Conservation (phyloP, 1,140 invertebrate genomes). For the Pseudomyrmex cubaensis region DNA sequence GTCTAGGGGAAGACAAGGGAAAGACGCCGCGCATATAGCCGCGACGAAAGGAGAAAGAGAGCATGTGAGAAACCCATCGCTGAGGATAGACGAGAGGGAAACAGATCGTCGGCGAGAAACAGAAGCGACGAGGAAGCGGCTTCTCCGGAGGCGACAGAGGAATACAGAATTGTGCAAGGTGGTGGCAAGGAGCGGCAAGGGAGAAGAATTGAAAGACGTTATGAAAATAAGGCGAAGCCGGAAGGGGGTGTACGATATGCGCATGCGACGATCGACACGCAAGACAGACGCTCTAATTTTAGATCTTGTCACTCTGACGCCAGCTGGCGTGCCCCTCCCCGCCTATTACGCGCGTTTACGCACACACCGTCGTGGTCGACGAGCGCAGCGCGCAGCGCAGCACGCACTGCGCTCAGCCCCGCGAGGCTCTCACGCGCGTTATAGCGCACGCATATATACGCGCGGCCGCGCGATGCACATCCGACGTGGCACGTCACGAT, state of each 20-base stretch:
- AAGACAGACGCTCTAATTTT: constrained; percentile 83
- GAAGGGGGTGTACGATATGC: constrained; percentile 84
- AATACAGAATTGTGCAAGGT: background rate
- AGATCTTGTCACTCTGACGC: constrained; percentile 85
- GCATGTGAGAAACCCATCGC: constrained; percentile 2
- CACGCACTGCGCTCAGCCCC: constrained; percentile 46
- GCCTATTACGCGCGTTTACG: constrained; percentile 84
- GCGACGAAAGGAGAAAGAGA: constrained; percentile 13
- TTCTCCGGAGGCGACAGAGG: constrained; percentile 14
- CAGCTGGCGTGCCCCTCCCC: constrained; percentile 83
- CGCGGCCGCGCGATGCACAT: background rate
- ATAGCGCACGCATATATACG: constrained; percentile 6
- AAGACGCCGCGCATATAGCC: constrained; percentile 1
- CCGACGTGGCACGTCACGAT: constrained; percentile 51
- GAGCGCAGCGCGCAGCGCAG: constrained; percentile 15
- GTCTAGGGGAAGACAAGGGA: constrained; percentile 29
- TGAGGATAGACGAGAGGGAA: constrained; percentile 21
- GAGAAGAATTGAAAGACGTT: constrained; percentile 81
- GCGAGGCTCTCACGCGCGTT: background rate
- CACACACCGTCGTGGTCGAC: constrained; percentile 71
- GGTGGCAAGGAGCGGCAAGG: constrained; percentile 26
- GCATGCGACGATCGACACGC: constrained; percentile 85
- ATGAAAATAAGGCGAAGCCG: constrained; percentile 84
- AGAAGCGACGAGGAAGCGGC: constrained; percentile 50
- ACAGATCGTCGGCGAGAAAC: background rate